phyloP scores from a whole-genome alignment of 2,888 invertebrate genomes.

The Trissolcus japonicus region DNA sequence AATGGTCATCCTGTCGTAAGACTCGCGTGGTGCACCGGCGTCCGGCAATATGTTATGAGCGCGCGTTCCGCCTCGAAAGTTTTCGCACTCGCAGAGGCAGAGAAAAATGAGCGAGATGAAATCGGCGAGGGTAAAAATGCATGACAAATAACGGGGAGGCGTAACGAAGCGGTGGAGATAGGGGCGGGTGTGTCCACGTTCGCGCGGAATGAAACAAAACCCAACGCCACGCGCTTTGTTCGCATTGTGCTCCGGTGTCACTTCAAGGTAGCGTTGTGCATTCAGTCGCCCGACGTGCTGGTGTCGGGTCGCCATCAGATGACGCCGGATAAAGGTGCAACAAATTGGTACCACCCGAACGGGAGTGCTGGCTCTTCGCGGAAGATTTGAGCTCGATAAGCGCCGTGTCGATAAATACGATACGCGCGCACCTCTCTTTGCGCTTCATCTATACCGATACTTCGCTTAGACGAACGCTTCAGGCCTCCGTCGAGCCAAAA shows the following conservation, averaged over 20 bases:
- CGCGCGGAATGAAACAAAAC: conserved; percentile 73
- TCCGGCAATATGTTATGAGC: conserved; percentile 37
- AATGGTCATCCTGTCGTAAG: conserved; percentile 24
- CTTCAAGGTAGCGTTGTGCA: conserved; percentile 70
- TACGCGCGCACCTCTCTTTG: conserved; percentile 47
- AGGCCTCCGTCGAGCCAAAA: not conserved
- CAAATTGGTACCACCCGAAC: conserved; percentile 76
- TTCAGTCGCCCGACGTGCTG: conserved; percentile 63
- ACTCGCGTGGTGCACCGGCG: conserved; percentile 6
- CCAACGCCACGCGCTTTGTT: conserved; percentile 72
- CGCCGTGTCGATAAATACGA: conserved; percentile 73
- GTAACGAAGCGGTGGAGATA: conserved; percentile 21
- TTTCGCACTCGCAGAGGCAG: conserved; percentile 53
- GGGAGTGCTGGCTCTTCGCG: conserved; percentile 68
- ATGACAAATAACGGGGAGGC: conserved; percentile 72
- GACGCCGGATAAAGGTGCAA: conserved; percentile 74
- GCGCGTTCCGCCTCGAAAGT: conserved; percentile 19
- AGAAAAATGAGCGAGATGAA: conserved; percentile 74
- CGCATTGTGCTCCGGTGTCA: conserved; percentile 74
- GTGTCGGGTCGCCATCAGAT: conserved; percentile 76
- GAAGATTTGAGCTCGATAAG: conserved; percentile 69
- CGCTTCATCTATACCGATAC: conserved; percentile 13
- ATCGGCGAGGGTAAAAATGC: conserved; percentile 72
- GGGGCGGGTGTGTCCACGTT: conserved; percentile 67
- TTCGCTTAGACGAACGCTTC: not conserved